These are phyloP conservation scores for Tragopan temminckii DNA, from an alignment of 2,797 vertebrate species.

Conservation along the genomic window DNA sequence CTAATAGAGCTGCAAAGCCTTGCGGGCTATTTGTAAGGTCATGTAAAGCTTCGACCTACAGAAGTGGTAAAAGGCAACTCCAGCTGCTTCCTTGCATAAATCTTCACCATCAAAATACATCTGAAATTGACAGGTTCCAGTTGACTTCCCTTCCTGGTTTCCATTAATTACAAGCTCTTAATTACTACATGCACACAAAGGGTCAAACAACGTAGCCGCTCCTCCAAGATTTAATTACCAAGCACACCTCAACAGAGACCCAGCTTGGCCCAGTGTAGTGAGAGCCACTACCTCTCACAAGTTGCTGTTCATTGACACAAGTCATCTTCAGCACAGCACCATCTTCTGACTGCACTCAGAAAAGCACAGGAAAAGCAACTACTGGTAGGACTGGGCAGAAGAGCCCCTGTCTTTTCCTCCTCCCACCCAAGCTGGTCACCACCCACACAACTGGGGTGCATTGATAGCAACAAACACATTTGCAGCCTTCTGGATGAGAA, in stretches of 20 bases:
- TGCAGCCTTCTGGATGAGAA: background rate
- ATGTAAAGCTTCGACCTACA: background rate
- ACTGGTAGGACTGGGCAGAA: background rate
- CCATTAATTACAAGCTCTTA: constrained; percentile 46
- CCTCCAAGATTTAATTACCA: constrained; percentile 24
- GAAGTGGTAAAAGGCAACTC: background rate
- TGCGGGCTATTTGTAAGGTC: background rate
- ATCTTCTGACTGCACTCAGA: background rate
- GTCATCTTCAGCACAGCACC: background rate
- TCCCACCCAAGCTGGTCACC: background rate
- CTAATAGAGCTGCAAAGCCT: background rate
- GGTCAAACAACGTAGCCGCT: background rate
- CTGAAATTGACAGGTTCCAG: constrained; percentile 22
- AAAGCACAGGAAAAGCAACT: background rate
- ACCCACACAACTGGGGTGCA: rapidly evolving
- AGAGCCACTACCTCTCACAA: background rate
- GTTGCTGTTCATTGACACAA: background rate
- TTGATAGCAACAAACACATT: background rate
- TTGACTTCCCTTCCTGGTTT: background rate
- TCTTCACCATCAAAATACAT: background rate
- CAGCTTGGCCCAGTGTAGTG: background rate
- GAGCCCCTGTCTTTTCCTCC: background rate
- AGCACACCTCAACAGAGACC: background rate
- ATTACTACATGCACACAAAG: background rate
- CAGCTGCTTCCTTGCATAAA: background rate